Conservation (phyloP, 2,113 vertebrate genomes). For the Microcebus griseorufus region DNA sequence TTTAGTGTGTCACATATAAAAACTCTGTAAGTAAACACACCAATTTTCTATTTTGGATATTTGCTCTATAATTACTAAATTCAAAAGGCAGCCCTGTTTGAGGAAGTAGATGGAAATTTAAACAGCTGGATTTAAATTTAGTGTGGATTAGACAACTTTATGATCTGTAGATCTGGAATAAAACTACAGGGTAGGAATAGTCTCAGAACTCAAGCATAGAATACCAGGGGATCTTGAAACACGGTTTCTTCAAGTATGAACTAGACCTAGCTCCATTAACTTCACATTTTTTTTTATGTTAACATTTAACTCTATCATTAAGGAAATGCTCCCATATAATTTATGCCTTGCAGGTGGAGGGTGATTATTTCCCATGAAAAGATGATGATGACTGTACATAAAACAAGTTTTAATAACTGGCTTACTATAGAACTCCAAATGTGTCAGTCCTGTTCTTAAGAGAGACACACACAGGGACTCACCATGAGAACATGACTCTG, state of each 20-base stretch:
- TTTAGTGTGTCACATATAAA: constrained; percentile 21
- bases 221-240: background rate
- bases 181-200: constrained; percentile 67
- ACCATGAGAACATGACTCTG: background rate
- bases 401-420: constrained; percentile 36
- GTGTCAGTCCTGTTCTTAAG: background rate
- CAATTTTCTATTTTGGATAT: background rate
- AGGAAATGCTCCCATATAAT: constrained; percentile 63
- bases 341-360: constrained; percentile 59
- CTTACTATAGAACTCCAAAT: background rate
- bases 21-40: background rate
- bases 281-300: constrained; percentile 67
- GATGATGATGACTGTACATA: background rate
- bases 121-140: constrained; percentile 52
- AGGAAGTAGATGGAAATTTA: constrained; percentile 38
- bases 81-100: constrained; percentile 17
- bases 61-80: constrained; percentile 53
- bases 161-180: constrained; percentile 29
- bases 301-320: constrained; percentile 57
- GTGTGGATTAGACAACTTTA: constrained; percentile 52
- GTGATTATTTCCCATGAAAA: constrained; percentile 37
- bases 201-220: constrained; percentile 54
- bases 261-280: constrained; percentile 52
- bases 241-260: constrained; percentile 56
- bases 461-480: background rate